Conservation (phyloP, 1,140 invertebrate genomes). For the Wasmannia auropunctata region DNA sequence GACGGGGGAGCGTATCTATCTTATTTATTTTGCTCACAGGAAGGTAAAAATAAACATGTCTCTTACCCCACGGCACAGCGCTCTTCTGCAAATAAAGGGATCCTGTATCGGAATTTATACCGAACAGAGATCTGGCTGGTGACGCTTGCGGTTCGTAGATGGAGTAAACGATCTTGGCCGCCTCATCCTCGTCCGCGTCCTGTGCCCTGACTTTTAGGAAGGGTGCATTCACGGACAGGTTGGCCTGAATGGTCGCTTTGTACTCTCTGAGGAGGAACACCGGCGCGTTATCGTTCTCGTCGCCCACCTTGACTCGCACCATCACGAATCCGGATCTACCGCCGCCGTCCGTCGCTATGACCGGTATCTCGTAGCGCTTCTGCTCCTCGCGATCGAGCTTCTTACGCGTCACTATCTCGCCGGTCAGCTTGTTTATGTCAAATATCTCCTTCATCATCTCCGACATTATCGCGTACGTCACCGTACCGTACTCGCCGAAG, state of each 20-base stretch:
- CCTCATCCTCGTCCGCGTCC: constrained; percentile 90
- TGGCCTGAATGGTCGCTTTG: constrained; percentile 89
- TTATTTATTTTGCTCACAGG: not conserved
- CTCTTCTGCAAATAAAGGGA: constrained; percentile 88
- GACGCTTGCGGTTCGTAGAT: constrained; percentile 89
- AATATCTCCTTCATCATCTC: constrained; percentile 92
- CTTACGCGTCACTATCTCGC: constrained; percentile 91
- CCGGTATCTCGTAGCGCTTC: constrained; percentile 91
- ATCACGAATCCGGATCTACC: constrained; percentile 92
- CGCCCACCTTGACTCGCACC: constrained; percentile 91
- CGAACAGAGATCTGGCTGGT: constrained; percentile 88
- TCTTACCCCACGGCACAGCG: constrained; percentile 86
- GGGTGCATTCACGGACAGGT: constrained; percentile 87
- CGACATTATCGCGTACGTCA: constrained; percentile 93
- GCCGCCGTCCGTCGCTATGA: constrained; percentile 95
- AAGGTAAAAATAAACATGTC: constrained; percentile 10
- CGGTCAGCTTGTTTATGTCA: constrained; percentile 91
- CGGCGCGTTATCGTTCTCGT: constrained; percentile 96
- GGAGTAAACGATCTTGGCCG: constrained; percentile 90
- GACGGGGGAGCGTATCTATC: not conserved
- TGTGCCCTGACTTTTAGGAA: constrained; percentile 90
- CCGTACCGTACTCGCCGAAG: constrained; percentile 91
- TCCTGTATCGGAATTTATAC: constrained; percentile 89
- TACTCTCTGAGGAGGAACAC: constrained; percentile 93
- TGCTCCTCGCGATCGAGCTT: constrained; percentile 92